Base-by-base conservation (phyloP, 2,113 vertebrate species). In the Saccopteryx leptura region DNA sequence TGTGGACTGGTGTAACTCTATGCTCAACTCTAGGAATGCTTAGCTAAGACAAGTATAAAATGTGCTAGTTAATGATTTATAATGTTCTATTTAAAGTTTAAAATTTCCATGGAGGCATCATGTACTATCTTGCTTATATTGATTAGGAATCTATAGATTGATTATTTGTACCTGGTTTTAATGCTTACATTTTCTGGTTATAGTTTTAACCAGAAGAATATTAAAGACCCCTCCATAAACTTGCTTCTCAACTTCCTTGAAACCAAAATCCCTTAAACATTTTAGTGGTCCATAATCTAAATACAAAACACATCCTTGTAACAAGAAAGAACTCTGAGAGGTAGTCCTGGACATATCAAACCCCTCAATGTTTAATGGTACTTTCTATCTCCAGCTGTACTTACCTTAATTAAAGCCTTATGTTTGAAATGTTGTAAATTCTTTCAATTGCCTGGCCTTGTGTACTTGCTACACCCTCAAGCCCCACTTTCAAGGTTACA, bases 21-120 rank as follows among this genome's bases (percentile, higher is more conserved):
- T 91, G 23, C 3, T 76, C 39, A 8, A 86, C 68, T 71, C 71
- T 1, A 46, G 21, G 10, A 33, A 61, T 78, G 52, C 24, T 86
- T 82, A 61, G 26, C 12, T 85, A 75, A 89, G 14, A 58, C 83
- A 83, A 83, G 28, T 17, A n/a, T 93, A 39, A 81, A 93, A 58
- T 80, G 12, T 84, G 3, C 19, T 80, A 39, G 13, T 18, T 90
- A 88, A 94, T 93, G 74, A 93, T 80, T 89, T 82, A 82, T 39
- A 93, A 54, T 82, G 11, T 91, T 31, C 28, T 88, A 52, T 63
- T 91, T 93, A 92, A 93, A 65, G 72, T 88, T 88, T 19, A 74
- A 72, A 93, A 60, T 91, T 94, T 46, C 61, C 10, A 68, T 91
- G 14, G 18, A 74, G 6, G 13, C 33, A 79, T 79, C 18, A 31